Evolutionary conservation across 2,797 vertebrate genomes (phyloP), one percentile per base, ranked within the genome.

Genomic region (Zalophus californianus): DNA sequence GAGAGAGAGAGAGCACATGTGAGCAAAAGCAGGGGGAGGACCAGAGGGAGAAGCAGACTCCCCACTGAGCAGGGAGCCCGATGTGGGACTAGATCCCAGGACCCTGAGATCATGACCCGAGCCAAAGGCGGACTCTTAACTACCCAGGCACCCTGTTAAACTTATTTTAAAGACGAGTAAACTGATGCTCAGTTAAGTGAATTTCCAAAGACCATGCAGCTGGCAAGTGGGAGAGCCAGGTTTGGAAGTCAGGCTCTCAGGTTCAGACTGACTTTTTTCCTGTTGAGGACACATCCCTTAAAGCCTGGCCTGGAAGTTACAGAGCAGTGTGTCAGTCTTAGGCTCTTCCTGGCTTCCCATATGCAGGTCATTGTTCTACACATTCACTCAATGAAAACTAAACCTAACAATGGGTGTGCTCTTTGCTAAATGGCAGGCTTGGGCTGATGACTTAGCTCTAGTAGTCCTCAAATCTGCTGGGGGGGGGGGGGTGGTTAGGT

Each of bases 151-250:
- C 16, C 4, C 18, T 41, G 21, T 35, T 23, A 32, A 52, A 56
- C 16, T 27, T 85, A 70, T 23, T 70, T 86, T 93, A 87, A 84
- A 86, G 35, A 41, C 18, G 20, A 66, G n/a, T 32, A 52, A 94
- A 41, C 29, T 8, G n/a, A 75, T 23, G 8, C n/a, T n/a, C 11
- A 85, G 38, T 4, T 7, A n/a, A 64, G 11, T 41, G 32, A 56
- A n/a, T 92, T 54, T 86, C 44, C 58, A 86, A 60, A 75, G 48
- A 7, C 41, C 29, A 38, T 35, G 23, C 18, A 88, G 25, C 32
- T 29, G 27, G 25, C 3, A 52, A 5, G 11, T 32, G 20, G 62
- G 14, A 64, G 14, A 92, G n/a, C 8, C 86, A 27, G 14, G 20
- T 77, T 56, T 15, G 11, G 16, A 72, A n/a, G 25, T 77, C 27